These are phyloP conservation scores for Lithobates pipiens DNA, from an alignment of 2,797 vertebrate genomes.

Conservation along the genomic window DNA sequence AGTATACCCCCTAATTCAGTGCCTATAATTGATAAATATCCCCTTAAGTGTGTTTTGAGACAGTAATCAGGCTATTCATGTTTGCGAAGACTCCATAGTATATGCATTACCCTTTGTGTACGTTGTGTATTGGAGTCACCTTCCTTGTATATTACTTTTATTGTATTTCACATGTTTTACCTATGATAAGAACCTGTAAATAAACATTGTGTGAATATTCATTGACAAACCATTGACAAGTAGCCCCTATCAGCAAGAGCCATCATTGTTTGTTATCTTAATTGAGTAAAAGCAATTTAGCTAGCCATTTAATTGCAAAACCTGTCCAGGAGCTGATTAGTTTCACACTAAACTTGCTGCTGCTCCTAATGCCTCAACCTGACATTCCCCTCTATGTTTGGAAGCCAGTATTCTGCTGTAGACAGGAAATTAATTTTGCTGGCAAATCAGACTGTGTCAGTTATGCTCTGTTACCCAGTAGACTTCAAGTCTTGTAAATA, in stretches of 20 bases:
- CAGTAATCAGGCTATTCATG: neutral
- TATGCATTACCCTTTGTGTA: neutral
- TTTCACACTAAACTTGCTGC: slow-evolving; percentile 33
- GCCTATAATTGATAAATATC: neutral
- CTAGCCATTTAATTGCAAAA: slow-evolving; percentile 55
- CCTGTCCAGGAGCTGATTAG: slow-evolving; percentile 53
- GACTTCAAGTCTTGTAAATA: slow-evolving; percentile 12
- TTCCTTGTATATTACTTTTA: neutral
- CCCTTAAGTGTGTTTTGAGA: neutral
- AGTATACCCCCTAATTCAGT: neutral
- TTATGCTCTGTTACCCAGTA: slow-evolving; percentile 12
- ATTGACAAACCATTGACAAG: slow-evolving; percentile 49
- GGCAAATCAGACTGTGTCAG: slow-evolving; percentile 15
- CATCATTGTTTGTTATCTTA: slow-evolving; percentile 61
- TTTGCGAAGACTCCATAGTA: neutral
- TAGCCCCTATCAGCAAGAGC: slow-evolving; percentile 40
- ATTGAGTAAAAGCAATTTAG: slow-evolving; percentile 57
- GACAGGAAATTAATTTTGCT: slow-evolving; percentile 14
- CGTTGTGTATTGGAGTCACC: neutral
- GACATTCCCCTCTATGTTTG: neutral
- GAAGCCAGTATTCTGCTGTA: neutral
- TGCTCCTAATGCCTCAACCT: neutral
- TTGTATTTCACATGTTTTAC: neutral
- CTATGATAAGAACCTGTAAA: slow-evolving; percentile 53
- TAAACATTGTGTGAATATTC: slow-evolving; percentile 56